Percentiles rank a stretch among this genome's conserved stretches.
phyloP scores from a whole-genome alignment of 2,888 invertebrate genomes.

The Spisula solida region DNA sequence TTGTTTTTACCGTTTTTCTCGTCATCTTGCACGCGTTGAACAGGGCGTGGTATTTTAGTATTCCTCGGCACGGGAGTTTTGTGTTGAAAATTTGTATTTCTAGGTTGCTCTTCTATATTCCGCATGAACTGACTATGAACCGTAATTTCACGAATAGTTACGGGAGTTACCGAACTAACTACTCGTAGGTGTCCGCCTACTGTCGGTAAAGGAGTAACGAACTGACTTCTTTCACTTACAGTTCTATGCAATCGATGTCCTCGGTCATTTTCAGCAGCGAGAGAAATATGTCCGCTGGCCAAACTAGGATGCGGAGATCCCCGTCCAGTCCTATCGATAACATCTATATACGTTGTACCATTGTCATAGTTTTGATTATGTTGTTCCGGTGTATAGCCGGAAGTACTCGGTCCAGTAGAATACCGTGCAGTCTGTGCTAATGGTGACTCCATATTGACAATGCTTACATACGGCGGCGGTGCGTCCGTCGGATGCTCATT shows the following conservation, averaged over 20 bases:
- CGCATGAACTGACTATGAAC: conserved; percentile 32
- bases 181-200: not conserved
- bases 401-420: conserved; percentile 31
- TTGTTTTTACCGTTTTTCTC: not conserved
- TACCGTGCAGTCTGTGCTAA: not conserved
- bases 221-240: conserved; percentile 28
- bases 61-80: not conserved
- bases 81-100: not conserved
- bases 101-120: not conserved
- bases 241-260: conserved; percentile 30
- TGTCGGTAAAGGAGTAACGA: not conserved
- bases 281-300: conserved; percentile 28
- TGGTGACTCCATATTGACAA: not conserved
- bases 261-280: not conserved
- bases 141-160: conserved; percentile 39
- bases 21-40: not conserved
- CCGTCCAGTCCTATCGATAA: not conserved
- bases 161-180: conserved; percentile 24
- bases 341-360: not conserved
- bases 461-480: conserved; percentile 33
- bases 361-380: not conserved
- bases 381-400: not conserved
- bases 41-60: conserved; percentile 34
- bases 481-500: not conserved
- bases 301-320: conserved; percentile 52